Percentiles rank a stretch among this genome's conserved stretches.
phyloP scores from a whole-genome alignment of 64 coral and sea anemone species.

The Montipora sp. region DNA sequence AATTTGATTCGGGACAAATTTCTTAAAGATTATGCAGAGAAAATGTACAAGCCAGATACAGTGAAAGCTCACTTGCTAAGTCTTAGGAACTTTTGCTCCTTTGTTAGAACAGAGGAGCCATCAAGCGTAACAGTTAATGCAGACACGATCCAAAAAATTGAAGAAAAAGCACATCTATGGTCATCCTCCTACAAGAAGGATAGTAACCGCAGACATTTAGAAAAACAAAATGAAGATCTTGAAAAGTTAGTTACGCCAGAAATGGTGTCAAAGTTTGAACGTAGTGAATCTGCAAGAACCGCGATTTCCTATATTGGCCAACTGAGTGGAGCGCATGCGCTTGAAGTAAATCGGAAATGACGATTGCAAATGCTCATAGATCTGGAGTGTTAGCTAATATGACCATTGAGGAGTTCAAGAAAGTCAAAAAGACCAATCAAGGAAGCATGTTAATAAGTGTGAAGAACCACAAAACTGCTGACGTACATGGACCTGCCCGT shows the following conservation, averaged over 20 bases:
- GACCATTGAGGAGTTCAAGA: neutral
- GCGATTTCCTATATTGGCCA: neutral
- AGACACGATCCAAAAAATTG: neutral
- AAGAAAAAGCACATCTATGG: neutral
- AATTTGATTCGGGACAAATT: neutral
- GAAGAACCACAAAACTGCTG: neutral
- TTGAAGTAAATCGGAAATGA: neutral
- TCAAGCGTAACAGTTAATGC: neutral
- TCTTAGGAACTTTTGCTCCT: neutral
- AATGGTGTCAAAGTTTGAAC: neutral
- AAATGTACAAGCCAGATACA: neutral
- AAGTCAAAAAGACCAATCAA: slow-evolving; percentile 5
- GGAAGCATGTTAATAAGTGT: too few relatives aligned
- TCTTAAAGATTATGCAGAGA: neutral
- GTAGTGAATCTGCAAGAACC: neutral
- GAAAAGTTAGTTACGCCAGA: neutral
- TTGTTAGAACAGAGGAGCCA: neutral
- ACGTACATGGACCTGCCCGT: neutral
- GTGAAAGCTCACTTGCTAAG: neutral
- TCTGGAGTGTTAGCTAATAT: neutral
- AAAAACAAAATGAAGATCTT: slow-evolving; percentile 1
- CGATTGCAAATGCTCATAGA: neutral
- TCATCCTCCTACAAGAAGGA: neutral
- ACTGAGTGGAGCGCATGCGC: neutral
- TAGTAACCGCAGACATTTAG: neutral